These are phyloP conservation scores for Urocolius indicus DNA, from an alignment of 2,113 vertebrate species.

Conservation along the genomic window DNA sequence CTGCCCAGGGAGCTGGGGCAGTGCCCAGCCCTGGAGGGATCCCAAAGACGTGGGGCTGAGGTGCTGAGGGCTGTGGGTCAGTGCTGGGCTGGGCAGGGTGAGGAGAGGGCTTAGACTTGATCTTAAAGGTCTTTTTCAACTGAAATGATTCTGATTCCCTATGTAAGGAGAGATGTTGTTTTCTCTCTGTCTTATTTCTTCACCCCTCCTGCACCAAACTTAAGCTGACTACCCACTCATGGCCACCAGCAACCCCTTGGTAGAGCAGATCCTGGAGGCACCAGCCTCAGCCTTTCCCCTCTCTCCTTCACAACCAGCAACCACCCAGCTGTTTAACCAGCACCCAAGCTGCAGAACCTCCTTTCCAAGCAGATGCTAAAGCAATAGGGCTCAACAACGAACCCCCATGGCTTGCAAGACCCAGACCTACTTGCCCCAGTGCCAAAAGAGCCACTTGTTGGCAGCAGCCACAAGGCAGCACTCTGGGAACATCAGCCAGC, in stretches of 20 bases:
- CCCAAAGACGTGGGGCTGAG: no score
- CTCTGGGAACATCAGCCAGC: background rate
- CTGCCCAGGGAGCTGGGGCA: no score
- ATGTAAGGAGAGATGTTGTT: background rate
- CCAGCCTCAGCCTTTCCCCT: background rate
- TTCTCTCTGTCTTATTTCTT: background rate
- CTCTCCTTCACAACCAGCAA: background rate
- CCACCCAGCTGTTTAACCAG: background rate
- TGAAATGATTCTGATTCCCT: no score
- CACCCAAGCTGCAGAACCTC: background rate
- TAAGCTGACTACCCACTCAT: accelerated
- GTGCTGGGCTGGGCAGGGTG: no score
- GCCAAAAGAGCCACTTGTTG: background rate
- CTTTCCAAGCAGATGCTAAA: accelerated
- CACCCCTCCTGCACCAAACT: background rate
- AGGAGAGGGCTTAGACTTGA: no score
- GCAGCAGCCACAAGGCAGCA: accelerated
- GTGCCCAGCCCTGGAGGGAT: no score
- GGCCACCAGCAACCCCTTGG: background rate
- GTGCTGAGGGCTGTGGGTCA: no score
- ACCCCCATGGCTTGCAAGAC: background rate
- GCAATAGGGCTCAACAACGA: background rate
- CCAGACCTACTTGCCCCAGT: background rate
- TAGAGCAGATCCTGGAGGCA: background rate
- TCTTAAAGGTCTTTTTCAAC: no score